Conservation (phyloP, 2,888 invertebrate species). For the Mactromeris polynyma region DNA sequence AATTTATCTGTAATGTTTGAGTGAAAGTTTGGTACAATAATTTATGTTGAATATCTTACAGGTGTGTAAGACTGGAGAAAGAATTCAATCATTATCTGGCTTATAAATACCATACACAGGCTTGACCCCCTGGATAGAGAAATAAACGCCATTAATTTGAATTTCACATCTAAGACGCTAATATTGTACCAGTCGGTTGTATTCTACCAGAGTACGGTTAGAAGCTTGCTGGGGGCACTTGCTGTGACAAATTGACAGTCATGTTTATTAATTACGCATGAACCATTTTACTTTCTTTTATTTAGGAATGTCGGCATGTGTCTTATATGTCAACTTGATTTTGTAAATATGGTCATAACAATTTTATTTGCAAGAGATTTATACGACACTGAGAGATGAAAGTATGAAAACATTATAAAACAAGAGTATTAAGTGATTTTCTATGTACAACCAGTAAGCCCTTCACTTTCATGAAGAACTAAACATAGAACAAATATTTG, state of each 20-base stretch:
- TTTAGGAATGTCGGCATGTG: background rate
- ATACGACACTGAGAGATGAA: background rate
- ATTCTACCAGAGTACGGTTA: background rate
- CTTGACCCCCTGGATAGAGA: background rate
- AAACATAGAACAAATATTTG: background rate
- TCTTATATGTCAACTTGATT: background rate
- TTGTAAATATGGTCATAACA: background rate
- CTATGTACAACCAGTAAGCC: background rate
- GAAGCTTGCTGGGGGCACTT: background rate
- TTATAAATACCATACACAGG: background rate
- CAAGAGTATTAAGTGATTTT: background rate
- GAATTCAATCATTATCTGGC: background rate
- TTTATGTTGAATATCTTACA: background rate
- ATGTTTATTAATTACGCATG: background rate
- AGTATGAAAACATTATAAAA: background rate
- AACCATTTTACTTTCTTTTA: slow-evolving; percentile 7
- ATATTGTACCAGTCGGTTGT: background rate
- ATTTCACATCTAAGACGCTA: background rate
- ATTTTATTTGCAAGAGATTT: background rate
- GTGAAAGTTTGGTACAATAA: background rate
- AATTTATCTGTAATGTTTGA: no score
- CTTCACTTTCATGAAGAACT: background rate
- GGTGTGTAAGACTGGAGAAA: background rate
- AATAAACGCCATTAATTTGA: background rate
- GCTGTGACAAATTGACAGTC: background rate